Evolutionary conservation across 2,113 vertebrate genomes (phyloP), one percentile per base, ranked within the genome.

Genomic region (Macrotus californicus): DNA sequence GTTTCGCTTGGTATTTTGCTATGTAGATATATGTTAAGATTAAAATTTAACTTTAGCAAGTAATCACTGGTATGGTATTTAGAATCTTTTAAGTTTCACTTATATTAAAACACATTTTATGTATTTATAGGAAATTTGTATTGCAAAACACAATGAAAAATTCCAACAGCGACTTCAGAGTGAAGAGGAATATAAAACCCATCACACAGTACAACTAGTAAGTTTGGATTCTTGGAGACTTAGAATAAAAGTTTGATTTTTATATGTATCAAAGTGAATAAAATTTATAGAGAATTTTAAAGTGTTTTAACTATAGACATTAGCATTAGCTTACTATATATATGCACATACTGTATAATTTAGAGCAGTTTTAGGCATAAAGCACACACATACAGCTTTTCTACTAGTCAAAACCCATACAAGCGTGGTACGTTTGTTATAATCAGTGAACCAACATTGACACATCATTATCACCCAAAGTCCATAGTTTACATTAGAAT

Each of bases 101-200:
- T 88, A 59, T 69, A 86, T 82, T 97, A 80, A 43, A 96, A 80
- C 13, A 93, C 2, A 10, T 96, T 96, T 97, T 96, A 29, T 98
- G 21, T 98, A 72, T 87, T 92, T 96, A 70, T 85, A 99, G 99
- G 99, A 99, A 98, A 99, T 99, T 94, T 99, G 99, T 96, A 98
- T 99, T 0, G 98, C 98, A 98, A 99, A 99, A 97, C 99, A 99
- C 98, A 99, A 98, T 92, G 99, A 99, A 98, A 99, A 99, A 98
- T 98, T 98, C 24, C 98, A 99, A 29, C 98, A 99, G 64, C 99
- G 82, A 83, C 98, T 98, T 90, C 98, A 97, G 66, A 95, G 96
- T 76, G 97, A 98, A 61, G 98, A 97, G n/a, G 98, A 98, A 84
- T 97, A 98, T 96, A 97, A 95, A 91, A 97, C 93, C 36, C 98